These are phyloP conservation scores for Acanthiza pusilla DNA, from an alignment of 2,797 vertebrate genomes.

Conservation along the genomic window DNA sequence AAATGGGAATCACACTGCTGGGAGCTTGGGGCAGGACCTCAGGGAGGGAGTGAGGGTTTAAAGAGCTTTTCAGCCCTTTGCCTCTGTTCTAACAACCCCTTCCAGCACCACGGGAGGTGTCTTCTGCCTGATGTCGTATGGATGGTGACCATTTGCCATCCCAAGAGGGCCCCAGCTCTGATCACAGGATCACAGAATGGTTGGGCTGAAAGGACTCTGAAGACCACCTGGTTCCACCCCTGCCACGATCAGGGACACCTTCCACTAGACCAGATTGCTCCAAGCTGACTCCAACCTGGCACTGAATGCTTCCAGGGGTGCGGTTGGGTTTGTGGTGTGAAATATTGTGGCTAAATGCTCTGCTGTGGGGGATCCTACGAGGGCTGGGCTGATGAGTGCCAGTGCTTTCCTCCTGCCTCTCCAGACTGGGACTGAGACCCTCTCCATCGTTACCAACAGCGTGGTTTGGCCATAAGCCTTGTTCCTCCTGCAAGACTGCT, in stretches of 20 bases:
- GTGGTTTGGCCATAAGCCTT: not conserved
- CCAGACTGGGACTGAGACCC: not conserved
- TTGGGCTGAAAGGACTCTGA: not conserved
- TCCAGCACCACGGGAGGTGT: rapidly evolving
- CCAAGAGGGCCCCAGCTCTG: not conserved
- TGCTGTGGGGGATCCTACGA: rapidly evolving
- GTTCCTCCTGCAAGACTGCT: not conserved
- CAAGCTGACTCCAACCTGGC: not conserved
- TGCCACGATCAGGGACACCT: not conserved
- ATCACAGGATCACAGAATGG: not conserved
- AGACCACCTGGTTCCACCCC: not conserved
- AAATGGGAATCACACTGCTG: not conserved
- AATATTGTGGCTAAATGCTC: not conserved
- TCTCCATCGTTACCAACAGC: rapidly evolving
- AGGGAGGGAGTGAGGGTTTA: not conserved
- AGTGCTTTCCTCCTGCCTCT: not conserved
- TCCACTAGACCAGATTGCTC: not conserved
- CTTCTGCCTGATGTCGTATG: rapidly evolving
- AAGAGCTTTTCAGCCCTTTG: not conserved
- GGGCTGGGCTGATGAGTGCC: not conserved
- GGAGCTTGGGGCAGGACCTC: not conserved
- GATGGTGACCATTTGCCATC: rapidly evolving
- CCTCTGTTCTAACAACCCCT: not conserved
- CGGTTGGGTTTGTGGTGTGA: rapidly evolving
- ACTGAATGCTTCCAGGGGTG: rapidly evolving